Conservation (phyloP, 2,888 invertebrate species). For the Drosophila rellima region DNA sequence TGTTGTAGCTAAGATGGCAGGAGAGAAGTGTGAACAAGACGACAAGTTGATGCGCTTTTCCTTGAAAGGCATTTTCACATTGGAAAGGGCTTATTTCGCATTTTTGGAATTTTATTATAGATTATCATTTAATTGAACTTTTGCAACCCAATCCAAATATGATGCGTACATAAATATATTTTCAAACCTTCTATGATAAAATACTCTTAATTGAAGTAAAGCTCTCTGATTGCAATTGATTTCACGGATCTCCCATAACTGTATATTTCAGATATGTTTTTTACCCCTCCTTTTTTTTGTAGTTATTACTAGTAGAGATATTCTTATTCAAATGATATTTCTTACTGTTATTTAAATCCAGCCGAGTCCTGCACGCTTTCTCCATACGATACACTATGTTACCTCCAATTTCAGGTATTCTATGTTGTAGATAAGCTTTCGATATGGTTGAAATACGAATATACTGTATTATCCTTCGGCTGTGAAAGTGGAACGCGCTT, state of each 20-base stretch:
- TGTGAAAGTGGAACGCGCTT: constrained; percentile 16
- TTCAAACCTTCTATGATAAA: too few relatives aligned
- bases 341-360: background rate
- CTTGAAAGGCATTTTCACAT: background rate
- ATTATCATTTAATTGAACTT: too few relatives aligned
- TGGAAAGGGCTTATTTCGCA: background rate
- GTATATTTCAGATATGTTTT: background rate
- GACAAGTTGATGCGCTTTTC: constrained; percentile 2
- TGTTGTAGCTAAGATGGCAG: constrained; percentile 28
- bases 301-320: background rate
- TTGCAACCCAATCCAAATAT: too few relatives aligned
- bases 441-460: constrained; percentile 9
- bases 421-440: constrained; percentile 5
- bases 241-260: too few relatives aligned
- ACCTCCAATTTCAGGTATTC: background rate
- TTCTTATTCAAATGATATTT: background rate
- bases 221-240: too few relatives aligned
- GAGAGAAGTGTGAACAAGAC: background rate
- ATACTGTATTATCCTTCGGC: constrained; percentile 13
- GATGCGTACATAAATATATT: too few relatives aligned
- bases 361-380: background rate
- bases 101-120: background rate
- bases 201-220: too few relatives aligned
- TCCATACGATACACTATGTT: background rate
- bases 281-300: background rate